Evolutionary conservation across 2,888 invertebrate genomes (phyloP).

Genomic region (Furcula furcula): DNA sequence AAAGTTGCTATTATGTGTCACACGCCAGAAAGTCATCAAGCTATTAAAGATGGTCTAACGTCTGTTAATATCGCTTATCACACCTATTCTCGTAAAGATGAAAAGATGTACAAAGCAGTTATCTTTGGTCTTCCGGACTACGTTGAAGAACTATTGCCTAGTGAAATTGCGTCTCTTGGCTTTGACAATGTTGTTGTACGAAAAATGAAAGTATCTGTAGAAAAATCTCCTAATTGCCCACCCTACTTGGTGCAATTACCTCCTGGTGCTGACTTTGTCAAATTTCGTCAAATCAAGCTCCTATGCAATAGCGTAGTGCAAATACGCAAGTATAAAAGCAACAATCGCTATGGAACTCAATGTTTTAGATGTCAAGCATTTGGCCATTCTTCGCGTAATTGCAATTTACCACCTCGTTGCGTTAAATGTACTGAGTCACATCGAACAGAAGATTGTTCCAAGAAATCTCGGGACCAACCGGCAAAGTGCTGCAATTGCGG

Average conservation of each 20-base stretch:
- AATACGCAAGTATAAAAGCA: slow-evolving; percentile 1
- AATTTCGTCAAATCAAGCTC: slow-evolving; percentile 2
- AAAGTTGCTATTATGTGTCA: slow-evolving; percentile 6
- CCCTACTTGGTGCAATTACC: slow-evolving; percentile 3
- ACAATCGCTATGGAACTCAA: slow-evolving; percentile 9
- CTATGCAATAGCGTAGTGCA: slow-evolving; percentile 3
- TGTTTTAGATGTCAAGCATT: slow-evolving; percentile 15
- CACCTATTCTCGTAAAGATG: slow-evolving; percentile 9
- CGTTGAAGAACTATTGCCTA: background rate
- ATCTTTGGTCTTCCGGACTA: slow-evolving; percentile 9
- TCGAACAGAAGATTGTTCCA: background rate
- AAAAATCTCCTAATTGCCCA: background rate
- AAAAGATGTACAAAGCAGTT: slow-evolving; percentile 5
- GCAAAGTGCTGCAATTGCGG: slow-evolving; percentile 6
- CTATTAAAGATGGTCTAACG: slow-evolving; percentile 4
- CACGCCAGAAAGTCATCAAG: slow-evolving; percentile 5
- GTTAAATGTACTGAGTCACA: slow-evolving; percentile 5
- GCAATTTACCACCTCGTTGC: slow-evolving; percentile 9
- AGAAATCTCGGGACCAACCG: background rate
- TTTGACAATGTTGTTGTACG: background rate
- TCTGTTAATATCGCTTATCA: slow-evolving; percentile 4
- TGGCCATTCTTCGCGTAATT: slow-evolving; percentile 12
- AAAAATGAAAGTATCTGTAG: slow-evolving; percentile 1
- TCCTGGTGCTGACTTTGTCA: slow-evolving; percentile 2
- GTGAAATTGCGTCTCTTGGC: slow-evolving; percentile 4